Evolutionary conservation across 92 coral and sea anemone species (phyloP).

Genomic region (Parazoanthus atlanticus): DNA sequence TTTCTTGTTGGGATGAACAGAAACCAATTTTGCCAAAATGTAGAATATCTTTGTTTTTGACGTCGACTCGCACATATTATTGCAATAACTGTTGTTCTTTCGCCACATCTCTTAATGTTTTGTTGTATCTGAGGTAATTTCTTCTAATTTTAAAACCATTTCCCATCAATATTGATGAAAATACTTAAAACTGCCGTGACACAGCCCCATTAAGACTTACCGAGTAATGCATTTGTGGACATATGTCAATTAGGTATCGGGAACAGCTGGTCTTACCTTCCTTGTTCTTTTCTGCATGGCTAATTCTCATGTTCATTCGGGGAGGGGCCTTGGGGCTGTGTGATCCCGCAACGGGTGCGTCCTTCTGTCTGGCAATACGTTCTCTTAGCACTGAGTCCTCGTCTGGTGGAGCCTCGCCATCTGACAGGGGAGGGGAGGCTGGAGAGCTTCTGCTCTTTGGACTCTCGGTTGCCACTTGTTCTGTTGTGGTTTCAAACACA

Average conservation of each 20-base stretch:
- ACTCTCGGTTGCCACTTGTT: not conserved
- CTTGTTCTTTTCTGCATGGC: conserved; percentile 71
- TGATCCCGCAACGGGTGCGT: conserved; percentile 45
- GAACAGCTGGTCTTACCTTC: conserved; percentile 52
- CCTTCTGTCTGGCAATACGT: conserved; percentile 50
- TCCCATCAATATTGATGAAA: too few relatives aligned
- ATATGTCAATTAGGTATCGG: not conserved
- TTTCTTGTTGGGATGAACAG: too few relatives aligned
- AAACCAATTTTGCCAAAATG: too few relatives aligned
- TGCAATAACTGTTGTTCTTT: too few relatives aligned
- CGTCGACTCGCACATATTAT: too few relatives aligned
- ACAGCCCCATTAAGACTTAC: too few relatives aligned
- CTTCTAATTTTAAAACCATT: too few relatives aligned
- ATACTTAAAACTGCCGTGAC: too few relatives aligned
- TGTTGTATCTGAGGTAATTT: too few relatives aligned
- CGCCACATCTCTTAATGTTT: too few relatives aligned
- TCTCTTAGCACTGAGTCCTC: conserved; percentile 61
- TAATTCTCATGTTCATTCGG: conserved; percentile 82
- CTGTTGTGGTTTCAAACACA: not conserved
- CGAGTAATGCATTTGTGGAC: too few relatives aligned
- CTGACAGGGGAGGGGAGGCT: not conserved
- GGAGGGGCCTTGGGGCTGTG: conserved; percentile 68
- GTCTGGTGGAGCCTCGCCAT: conserved; percentile 47
- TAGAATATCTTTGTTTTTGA: too few relatives aligned
- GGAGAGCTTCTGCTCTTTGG: not conserved